Base-by-base conservation (phyloP, 2,888 invertebrate genomes). In the Suillia variegata region DNA sequence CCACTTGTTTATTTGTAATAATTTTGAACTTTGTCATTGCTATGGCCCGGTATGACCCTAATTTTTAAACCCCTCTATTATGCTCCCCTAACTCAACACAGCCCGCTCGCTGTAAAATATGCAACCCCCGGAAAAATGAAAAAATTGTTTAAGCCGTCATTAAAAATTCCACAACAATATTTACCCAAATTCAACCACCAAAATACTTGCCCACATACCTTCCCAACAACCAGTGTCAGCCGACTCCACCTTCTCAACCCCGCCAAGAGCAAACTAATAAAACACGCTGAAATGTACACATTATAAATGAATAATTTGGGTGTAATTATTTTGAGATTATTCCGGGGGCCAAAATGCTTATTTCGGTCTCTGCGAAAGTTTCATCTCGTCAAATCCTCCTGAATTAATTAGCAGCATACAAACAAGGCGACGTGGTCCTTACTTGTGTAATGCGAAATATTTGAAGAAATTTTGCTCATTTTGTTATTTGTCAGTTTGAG, bases 361-460 rank as follows among this genome's bases (percentile, higher is more conserved):
- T 13, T 20, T 20, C 21, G 4, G 20, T 13, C n/a, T 17, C 18
- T 18, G 34, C 13, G 26, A 18, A 34, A 13, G 12, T 15, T n/a
- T 31, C 15, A 33, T 18, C n/a, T 4, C 33, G 51, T 26, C 4
- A 15, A 15, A 21, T 13, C 10, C 54, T 45, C 42, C 42, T 38
- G 45, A 54, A 54, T 54, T 54, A 42, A 54, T 54, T 54, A 54
- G n/a, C n/a, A n/a, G n/a, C n/a, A n/a, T n/a, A n/a, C n/a, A n/a
- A n/a, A n/a, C n/a, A n/a, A n/a, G n/a, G n/a, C n/a, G n/a, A n/a
- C n/a, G n/a, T n/a, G n/a, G n/a, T n/a, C n/a, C n/a, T n/a, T n/a
- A n/a, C n/a, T n/a, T n/a, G n/a, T n/a, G n/a, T n/a, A n/a, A n/a
- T n/a, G n/a, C n/a, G n/a, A n/a, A n/a, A n/a, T n/a, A n/a, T n/a